phyloP scores from a whole-genome alignment of 2,113 vertebrate species.

The Coregonus clupeaformis region DNA sequence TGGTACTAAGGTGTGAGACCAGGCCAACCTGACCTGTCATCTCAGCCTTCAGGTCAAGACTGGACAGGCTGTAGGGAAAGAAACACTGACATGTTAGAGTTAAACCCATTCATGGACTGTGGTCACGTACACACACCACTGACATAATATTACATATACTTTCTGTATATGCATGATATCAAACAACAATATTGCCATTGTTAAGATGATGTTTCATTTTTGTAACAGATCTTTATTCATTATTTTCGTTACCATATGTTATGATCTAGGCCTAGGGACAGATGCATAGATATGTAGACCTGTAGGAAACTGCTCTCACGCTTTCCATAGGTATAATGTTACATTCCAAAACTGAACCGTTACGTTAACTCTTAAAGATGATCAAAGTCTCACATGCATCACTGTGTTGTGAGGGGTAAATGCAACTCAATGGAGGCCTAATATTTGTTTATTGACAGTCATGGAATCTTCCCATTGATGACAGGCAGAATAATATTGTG shows the following conservation, averaged over 20 bases:
- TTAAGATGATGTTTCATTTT: not conserved
- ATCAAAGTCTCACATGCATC: not conserved
- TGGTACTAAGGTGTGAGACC: conserved; percentile 36
- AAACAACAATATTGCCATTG: not conserved
- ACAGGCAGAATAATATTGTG: no score
- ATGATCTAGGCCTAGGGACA: not conserved
- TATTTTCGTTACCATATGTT: not conserved
- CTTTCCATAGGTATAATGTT: no score
- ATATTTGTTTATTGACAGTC: no score
- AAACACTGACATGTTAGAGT: conserved; percentile 10
- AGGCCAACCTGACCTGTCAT: conserved; percentile 16
- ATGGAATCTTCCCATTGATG: no score
- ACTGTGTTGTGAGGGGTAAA: not conserved
- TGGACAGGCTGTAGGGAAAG: conserved; percentile 25
- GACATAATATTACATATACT: not conserved
- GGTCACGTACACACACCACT: not conserved
- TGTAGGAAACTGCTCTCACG: no score
- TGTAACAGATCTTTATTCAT: not conserved
- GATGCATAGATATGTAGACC: not conserved
- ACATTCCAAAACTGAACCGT: no score
- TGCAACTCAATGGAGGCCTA: no score
- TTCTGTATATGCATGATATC: not conserved
- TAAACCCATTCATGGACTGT: not conserved
- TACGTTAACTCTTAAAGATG: not conserved
- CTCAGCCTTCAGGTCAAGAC: conserved; percentile 6